Base-by-base conservation (phyloP, 2,797 vertebrate species). In the Sphaeramia orbicularis region DNA sequence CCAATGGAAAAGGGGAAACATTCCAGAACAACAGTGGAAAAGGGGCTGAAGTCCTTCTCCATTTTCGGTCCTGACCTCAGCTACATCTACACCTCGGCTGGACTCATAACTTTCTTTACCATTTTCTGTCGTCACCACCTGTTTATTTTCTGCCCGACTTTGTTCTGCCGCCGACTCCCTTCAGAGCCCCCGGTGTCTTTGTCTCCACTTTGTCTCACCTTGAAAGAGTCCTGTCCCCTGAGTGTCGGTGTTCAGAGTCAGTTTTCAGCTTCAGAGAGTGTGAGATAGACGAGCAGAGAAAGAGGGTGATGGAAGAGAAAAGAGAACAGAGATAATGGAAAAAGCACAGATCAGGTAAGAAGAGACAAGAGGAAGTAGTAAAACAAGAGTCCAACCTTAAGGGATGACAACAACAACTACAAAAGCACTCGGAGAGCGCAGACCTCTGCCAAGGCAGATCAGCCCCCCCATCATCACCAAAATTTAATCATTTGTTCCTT, bases 181-280 rank as follows among this genome's bases (percentile, higher is more conserved):
- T 72, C 35, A 18, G 16, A 53, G 21, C 51, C 27, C 45, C 53
- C 30, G 48, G 8, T 1, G 8, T 65, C 67, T 80, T 84, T 85
- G 68, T 82, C 53, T 76, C 50, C 48, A 65, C 77, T 80, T 57
- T 74, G 70, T 81, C 63, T 75, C 73, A 74, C 68, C 84, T 78
- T 80, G 68, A 83, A 85, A 83, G 63, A 60, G 55, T 65, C 68
- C 15, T 4, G 1, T 84, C 87, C 78, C 87, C 21, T 9, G 86
- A 75, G 84, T 66, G 59, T 74, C 27, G 55, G 53, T 24, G 50
- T 51, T 74, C 54, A 68, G 83, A 71, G 60, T 86, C 73, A 72
- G 73, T 74, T 84, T 87, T 80, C 81, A 81, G 68, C 74, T 84
- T 68, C 76, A 79, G 38, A 80, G 63, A 57, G 61, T 63, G 49